Conservation (phyloP, 2,113 vertebrate genomes). For the Salvelinus sp. region DNA sequence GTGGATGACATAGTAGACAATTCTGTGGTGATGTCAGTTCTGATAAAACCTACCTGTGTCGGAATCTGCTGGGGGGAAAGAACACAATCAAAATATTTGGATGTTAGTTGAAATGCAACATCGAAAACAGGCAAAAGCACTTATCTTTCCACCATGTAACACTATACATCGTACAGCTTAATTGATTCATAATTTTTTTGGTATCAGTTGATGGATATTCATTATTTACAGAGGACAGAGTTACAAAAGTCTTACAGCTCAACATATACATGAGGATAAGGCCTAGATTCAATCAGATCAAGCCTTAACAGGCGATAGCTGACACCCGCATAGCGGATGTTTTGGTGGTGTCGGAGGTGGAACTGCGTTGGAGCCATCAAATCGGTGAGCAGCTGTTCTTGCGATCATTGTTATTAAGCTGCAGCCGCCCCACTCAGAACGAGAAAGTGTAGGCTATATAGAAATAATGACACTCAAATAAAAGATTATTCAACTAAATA, state of each 20-base stretch:
- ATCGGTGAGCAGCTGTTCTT: too few relatives aligned
- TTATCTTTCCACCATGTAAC: neutral
- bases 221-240: neutral
- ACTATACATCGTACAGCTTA: neutral
- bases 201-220: neutral
- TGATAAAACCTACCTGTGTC: slow-evolving; percentile 49
- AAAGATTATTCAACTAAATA: too few relatives aligned
- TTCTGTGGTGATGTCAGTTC: slow-evolving; percentile 7
- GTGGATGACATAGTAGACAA: neutral
- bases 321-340: too few relatives aligned
- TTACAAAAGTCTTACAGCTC: neutral
- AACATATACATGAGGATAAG: neutral
- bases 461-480: too few relatives aligned
- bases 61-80: slow-evolving; percentile 55
- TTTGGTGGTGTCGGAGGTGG: too few relatives aligned
- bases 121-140: neutral
- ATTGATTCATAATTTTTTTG: neutral
- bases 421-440: too few relatives aligned
- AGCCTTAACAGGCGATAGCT: too few relatives aligned
- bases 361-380: too few relatives aligned
- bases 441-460: too few relatives aligned
- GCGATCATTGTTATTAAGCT: too few relatives aligned
- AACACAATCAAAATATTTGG: slow-evolving; percentile 39
- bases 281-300: too few relatives aligned
- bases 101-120: slow-evolving; percentile 8